Percentiles rank a stretch among this genome's conserved stretches.
phyloP scores from a whole-genome alignment of 1,140 invertebrate species.

The Drosophila biarmipes region DNA sequence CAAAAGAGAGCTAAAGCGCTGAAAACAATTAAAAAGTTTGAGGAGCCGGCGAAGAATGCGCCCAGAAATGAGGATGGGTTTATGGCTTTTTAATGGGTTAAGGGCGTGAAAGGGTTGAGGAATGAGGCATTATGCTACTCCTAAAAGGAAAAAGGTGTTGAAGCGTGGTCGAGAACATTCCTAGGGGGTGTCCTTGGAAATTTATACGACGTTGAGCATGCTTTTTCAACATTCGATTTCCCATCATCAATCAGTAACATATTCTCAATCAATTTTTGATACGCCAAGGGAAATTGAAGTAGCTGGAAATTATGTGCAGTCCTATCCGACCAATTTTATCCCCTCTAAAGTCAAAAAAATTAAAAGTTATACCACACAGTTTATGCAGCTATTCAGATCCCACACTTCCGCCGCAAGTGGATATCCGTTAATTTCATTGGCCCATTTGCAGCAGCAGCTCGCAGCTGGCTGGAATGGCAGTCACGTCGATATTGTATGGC shows the following conservation, averaged over 20 bases:
- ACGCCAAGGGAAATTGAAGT: background rate
- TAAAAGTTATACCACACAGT: conserved; percentile 4
- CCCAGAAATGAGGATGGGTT: conserved; percentile 65
- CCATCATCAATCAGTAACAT: background rate
- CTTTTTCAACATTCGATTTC: conserved; percentile 1
- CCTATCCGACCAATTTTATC: background rate
- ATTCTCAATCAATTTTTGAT: background rate
- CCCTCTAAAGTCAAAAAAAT: background rate
- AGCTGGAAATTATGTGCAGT: background rate
- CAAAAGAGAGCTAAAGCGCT: conserved; percentile 12
- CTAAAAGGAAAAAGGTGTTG: background rate
- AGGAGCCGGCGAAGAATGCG: conserved; percentile 52
- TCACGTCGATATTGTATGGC: conserved; percentile 42
- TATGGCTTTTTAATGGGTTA: conserved; percentile 74
- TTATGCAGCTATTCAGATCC: conserved; percentile 5
- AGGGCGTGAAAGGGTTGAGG: background rate
- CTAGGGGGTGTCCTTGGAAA: background rate
- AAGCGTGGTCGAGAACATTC: background rate
- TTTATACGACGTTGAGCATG: background rate
- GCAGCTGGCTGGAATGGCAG: conserved; percentile 31
- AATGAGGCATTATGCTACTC: background rate
- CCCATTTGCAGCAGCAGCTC: conserved; percentile 20
- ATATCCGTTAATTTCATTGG: conserved; percentile 36
- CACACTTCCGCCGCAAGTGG: conserved; percentile 12
- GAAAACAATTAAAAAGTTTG: conserved; percentile 78